A percentile compares a stretch with the other conserved stretches of the same genome.
phyloP scores from a whole-genome alignment of 2,797 vertebrate species.

The Schizopygopsis pylzovi region DNA sequence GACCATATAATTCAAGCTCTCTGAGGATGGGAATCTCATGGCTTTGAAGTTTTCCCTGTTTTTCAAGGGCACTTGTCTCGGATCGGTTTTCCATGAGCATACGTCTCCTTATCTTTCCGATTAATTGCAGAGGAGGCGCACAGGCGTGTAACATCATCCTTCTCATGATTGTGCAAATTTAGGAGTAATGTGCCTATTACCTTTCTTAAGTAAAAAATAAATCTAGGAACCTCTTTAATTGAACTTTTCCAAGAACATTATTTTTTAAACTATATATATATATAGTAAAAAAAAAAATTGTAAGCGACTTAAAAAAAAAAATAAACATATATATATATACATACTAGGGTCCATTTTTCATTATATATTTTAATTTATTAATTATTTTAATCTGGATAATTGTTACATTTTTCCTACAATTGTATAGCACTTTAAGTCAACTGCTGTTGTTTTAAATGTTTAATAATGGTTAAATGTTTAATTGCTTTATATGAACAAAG shows the following conservation, averaged over 20 bases:
- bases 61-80: constrained; percentile 57
- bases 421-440: neutral
- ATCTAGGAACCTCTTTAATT: neutral
- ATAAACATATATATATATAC: too few relatives aligned
- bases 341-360: neutral
- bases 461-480: neutral
- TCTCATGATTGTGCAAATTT: constrained; percentile 26
- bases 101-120: constrained; percentile 57
- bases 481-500: neutral
- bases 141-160: constrained; percentile 41
- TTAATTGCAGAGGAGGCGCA: constrained; percentile 52
- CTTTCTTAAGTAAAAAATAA: constrained; percentile 9
- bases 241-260: neutral
- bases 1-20: constrained; percentile 58
- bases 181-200: neutral
- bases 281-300: too few relatives aligned
- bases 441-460: neutral
- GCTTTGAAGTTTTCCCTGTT: constrained; percentile 61
- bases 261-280: neutral
- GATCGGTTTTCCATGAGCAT: constrained; percentile 58
- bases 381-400: neutral
- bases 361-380: neutral
- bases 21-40: constrained; percentile 53
- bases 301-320: neutral
- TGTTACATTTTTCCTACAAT: neutral